A percentile compares a stretch with the other conserved stretches of the same genome.
Evolutionary conservation across 2,113 vertebrate species (phyloP).

Genomic region (Oncorhynchus mykiss): DNA sequence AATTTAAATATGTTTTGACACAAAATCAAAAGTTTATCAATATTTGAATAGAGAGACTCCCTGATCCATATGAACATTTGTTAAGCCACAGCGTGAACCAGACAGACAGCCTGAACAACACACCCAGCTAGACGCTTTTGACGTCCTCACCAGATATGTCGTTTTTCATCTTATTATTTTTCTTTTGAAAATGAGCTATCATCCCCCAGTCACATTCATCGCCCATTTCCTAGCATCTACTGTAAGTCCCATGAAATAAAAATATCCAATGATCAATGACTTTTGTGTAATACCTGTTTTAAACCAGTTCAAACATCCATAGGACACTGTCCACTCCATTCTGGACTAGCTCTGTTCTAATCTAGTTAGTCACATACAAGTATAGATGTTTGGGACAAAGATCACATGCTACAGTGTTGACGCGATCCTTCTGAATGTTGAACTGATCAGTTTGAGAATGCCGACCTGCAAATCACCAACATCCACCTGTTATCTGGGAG

Average conservation of each 20-base stretch:
- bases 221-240: conserved; percentile 66
- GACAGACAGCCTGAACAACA: conserved; percentile 51
- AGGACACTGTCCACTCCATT: not conserved
- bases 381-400: no score
- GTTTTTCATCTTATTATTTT: conserved; percentile 53
- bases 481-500: no score
- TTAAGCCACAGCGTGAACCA: conserved; percentile 66
- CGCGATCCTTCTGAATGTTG: no score
- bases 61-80: conserved; percentile 64
- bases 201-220: conserved; percentile 58
- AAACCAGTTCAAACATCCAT: not conserved
- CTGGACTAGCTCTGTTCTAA: not conserved
- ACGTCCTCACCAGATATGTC: conserved; percentile 33
- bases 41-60: conserved; percentile 64
- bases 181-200: conserved; percentile 47
- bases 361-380: no score
- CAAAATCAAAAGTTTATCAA: conserved; percentile 71
- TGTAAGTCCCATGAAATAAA: conserved; percentile 30
- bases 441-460: no score
- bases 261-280: not conserved
- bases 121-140: conserved; percentile 53
- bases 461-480: no score
- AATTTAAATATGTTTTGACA: conserved; percentile 80
- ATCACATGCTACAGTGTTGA: no score
- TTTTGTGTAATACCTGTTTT: not conserved